phyloP scores from a whole-genome alignment of 2,888 invertebrate species.

The Lysandra coridon region DNA sequence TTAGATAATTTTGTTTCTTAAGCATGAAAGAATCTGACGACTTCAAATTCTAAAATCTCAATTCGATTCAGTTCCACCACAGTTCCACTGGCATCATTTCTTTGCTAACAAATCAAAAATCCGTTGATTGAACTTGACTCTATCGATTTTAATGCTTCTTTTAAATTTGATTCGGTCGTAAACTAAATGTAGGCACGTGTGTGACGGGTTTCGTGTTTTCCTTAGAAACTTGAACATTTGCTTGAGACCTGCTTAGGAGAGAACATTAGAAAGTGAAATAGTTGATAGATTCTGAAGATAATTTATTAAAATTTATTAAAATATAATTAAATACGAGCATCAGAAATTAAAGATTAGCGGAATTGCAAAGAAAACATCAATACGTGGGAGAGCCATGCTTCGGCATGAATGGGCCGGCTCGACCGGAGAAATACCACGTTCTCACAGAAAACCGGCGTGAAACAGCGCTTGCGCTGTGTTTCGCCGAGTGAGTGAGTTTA shows the following conservation, averaged over 20 bases:
- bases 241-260: slow-evolving; percentile 8
- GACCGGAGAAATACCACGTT: no score
- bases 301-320: not conserved
- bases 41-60: not conserved
- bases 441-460: no score
- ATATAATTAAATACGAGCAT: not conserved
- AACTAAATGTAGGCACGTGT: not conserved
- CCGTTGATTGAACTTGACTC: not conserved
- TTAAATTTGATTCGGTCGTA: not conserved
- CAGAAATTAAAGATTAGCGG: no score
- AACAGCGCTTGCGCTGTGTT: no score
- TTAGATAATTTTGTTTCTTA: not conserved
- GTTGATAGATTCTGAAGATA: not conserved
- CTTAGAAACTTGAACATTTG: slow-evolving; percentile 5
- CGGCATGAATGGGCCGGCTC: no score
- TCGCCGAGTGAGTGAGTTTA: no score
- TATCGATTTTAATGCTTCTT: not conserved
- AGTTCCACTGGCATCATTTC: not conserved
- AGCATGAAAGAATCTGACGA: not conserved
- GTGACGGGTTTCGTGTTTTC: slow-evolving; percentile 3
- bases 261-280: slow-evolving; percentile 14
- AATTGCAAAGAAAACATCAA: no score
- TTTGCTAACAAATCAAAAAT: not conserved
- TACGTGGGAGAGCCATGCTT: no score
- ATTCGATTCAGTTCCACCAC: not conserved